Conservation (phyloP, 2,113 vertebrate genomes). For the Drymodes brunneopygia region DNA sequence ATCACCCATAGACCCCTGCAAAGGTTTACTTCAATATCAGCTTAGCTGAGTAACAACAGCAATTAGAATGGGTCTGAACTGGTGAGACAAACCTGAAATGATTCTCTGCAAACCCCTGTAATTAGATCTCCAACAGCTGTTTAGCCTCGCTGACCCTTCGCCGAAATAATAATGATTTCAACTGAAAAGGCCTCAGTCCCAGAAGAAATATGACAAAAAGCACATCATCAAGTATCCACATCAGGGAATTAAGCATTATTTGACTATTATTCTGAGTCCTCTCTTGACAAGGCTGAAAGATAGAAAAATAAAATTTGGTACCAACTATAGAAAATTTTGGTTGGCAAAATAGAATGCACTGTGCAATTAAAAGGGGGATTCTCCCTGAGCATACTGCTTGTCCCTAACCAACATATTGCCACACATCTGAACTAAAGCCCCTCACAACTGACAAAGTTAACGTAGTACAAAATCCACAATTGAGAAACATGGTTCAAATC, state of each 20-base stretch:
- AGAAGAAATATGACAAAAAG: conserved; percentile 23
- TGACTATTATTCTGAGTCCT: background rate
- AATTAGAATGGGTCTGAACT: background rate
- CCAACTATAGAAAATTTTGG: background rate
- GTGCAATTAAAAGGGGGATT: background rate
- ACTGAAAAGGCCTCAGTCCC: conserved; percentile 3
- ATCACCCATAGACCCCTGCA: background rate
- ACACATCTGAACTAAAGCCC: background rate
- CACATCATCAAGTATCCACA: background rate
- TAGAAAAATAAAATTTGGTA: background rate
- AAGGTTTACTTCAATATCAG: background rate
- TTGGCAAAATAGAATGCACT: background rate
- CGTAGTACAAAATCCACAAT: background rate
- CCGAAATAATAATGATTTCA: background rate
- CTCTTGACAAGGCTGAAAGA: background rate
- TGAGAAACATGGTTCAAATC: background rate
- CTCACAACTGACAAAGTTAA: background rate
- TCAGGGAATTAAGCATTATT: background rate
- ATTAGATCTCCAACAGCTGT: conserved; percentile 34
- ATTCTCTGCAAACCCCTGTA: background rate
- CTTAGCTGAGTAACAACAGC: background rate
- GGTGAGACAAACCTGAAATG: background rate
- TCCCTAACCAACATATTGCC: background rate
- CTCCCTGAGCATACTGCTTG: background rate
- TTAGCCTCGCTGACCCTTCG: background rate